A percentile compares a stretch with the other conserved stretches of the same genome.
These are phyloP conservation scores for Ancistrus triradiatus DNA, from an alignment of 2,113 vertebrate genomes.

Conservation along the genomic window DNA sequence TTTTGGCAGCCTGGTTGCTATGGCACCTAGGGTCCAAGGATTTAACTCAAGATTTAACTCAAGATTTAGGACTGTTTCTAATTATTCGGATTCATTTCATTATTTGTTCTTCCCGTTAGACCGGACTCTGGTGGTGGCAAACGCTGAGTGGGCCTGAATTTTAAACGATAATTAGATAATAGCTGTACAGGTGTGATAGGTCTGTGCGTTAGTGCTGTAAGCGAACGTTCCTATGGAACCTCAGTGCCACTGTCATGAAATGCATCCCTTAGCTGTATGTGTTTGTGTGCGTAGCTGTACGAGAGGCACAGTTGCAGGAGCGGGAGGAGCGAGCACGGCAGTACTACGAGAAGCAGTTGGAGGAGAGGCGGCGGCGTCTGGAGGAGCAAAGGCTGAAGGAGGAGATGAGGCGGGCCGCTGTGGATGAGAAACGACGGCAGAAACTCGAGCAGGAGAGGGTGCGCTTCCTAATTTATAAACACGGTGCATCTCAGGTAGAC, in stretches of 20 bases:
- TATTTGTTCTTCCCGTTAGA: too few relatives aligned
- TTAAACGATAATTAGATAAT: too few relatives aligned
- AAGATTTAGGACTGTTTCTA: too few relatives aligned
- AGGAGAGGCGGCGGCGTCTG: conserved; percentile 80
- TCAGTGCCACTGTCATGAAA: too few relatives aligned
- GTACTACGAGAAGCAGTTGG: conserved; percentile 86
- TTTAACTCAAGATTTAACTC: conserved; percentile 27
- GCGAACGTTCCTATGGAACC: too few relatives aligned
- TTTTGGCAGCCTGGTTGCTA: conserved; percentile 52
- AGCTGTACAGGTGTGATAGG: too few relatives aligned
- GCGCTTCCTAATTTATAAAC: conserved; percentile 16
- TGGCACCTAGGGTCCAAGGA: conserved; percentile 50
- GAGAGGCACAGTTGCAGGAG: conserved; percentile 83
- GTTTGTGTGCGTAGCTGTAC: conserved; percentile 64
- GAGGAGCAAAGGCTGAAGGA: conserved; percentile 89
- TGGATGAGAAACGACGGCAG: conserved; percentile 89
- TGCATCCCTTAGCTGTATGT: too few relatives aligned
- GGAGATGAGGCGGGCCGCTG: conserved; percentile 78
- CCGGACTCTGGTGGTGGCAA: too few relatives aligned
- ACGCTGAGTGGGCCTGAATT: too few relatives aligned
- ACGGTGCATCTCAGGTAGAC: too few relatives aligned
- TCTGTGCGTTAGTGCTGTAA: too few relatives aligned
- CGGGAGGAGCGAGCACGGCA: conserved; percentile 83
- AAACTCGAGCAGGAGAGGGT: conserved; percentile 89
- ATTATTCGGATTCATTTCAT: too few relatives aligned